Evolutionary conservation across 2,797 vertebrate species (phyloP).

Genomic region (Crax fasciolata): DNA sequence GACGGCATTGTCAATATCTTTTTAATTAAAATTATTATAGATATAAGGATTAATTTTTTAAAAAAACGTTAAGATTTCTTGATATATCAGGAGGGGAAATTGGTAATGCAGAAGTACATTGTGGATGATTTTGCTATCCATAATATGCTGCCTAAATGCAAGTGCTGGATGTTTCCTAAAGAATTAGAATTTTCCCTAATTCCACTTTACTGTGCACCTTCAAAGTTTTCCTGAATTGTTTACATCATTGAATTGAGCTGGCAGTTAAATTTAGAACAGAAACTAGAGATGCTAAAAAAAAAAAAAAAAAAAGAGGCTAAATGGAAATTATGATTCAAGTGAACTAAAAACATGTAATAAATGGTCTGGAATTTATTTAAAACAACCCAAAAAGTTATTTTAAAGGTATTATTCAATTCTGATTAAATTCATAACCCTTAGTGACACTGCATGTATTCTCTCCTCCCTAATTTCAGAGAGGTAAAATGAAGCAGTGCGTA

Average conservation of each 20-base stretch:
- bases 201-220: not conserved
- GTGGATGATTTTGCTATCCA: not conserved
- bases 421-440: not conserved
- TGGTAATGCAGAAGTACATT: not conserved
- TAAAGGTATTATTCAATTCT: not conserved
- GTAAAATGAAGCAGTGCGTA: not conserved
- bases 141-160: not conserved
- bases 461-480: not conserved
- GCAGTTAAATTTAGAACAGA: not conserved
- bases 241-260: not conserved
- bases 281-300: not conserved
- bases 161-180: not conserved
- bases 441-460: accelerated
- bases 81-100: not conserved
- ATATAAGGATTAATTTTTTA: not conserved
- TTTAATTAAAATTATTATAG: not conserved
- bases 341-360: not conserved
- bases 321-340: not conserved
- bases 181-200: not conserved
- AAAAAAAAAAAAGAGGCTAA: no score
- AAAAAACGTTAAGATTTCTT: not conserved
- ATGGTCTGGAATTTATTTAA: not conserved
- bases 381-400: not conserved
- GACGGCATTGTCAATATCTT: not conserved
- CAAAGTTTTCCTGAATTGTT: not conserved